Conservation (phyloP, 1,140 invertebrate species). For the Ectropis grisescens region DNA sequence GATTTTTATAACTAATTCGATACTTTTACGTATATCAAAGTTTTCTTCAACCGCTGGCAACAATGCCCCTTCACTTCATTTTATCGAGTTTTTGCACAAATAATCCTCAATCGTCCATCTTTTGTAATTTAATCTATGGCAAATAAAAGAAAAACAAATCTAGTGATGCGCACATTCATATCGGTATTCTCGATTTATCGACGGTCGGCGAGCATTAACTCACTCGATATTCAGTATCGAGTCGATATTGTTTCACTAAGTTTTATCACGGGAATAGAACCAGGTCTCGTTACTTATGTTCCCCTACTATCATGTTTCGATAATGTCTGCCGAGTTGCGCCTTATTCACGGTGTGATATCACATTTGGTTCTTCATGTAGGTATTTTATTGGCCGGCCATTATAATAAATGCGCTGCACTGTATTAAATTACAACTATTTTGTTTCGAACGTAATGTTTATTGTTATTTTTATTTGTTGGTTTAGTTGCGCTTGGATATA, state of each 20-base stretch:
- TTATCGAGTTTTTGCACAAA: too few relatives aligned
- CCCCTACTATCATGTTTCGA: constrained; percentile 8
- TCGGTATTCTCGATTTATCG: too few relatives aligned
- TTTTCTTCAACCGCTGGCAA: too few relatives aligned
- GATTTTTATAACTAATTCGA: too few relatives aligned
- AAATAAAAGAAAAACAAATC: too few relatives aligned
- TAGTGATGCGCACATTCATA: too few relatives aligned
- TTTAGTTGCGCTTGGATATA: not conserved
- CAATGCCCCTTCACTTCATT: too few relatives aligned
- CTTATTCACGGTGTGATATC: not conserved
- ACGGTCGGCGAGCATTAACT: constrained; percentile 4
- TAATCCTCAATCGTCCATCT: too few relatives aligned
- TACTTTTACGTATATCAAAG: too few relatives aligned
- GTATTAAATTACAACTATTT: not conserved
- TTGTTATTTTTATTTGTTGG: not conserved
- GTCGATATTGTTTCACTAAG: constrained; percentile 15
- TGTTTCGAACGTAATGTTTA: not conserved
- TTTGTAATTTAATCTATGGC: too few relatives aligned
- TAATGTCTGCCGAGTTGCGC: constrained; percentile 3
- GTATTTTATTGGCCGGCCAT: not conserved
- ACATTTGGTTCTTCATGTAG: not conserved
- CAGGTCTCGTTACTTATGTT: constrained; percentile 13
- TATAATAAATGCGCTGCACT: not conserved
- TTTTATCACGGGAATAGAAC: constrained; percentile 13
- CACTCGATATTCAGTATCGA: constrained; percentile 13